A percentile compares a stretch with the other conserved stretches of the same genome.
Evolutionary conservation across 2,797 vertebrate genomes (phyloP).

Genomic region (Eleutherodactylus coqui): DNA sequence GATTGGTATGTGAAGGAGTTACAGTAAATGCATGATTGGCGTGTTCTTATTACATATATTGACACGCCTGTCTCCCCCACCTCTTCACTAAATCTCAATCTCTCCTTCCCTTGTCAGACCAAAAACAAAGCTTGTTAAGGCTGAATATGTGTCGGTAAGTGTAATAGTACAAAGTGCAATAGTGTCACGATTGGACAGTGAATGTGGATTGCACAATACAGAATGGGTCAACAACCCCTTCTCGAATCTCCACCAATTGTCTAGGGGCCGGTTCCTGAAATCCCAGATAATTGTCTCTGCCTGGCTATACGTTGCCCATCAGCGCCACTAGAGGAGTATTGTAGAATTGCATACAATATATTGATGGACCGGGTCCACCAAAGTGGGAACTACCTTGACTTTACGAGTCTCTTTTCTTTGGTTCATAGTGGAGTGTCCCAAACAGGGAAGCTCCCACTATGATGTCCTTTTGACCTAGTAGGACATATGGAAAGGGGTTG

Average conservation of each 20-base stretch:
- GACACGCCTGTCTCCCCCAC: neutral
- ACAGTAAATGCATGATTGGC: neutral
- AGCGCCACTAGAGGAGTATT: neutral
- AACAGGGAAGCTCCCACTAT: neutral
- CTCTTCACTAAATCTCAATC: constrained; percentile 56
- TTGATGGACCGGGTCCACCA: neutral
- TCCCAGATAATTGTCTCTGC: neutral
- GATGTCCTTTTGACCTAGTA: no score
- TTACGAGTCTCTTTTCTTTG: neutral
- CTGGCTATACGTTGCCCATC: neutral
- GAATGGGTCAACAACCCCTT: neutral
- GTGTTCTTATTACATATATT: neutral
- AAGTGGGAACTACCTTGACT: neutral
- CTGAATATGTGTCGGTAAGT: constrained; percentile 63
- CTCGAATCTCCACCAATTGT: neutral
- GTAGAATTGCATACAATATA: neutral
- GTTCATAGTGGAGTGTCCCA: neutral
- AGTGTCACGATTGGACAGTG: constrained; percentile 43
- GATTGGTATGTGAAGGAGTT: neutral
- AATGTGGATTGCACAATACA: no score
- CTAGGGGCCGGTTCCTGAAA: neutral
- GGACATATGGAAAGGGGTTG: no score
- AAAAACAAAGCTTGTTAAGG: constrained; percentile 63
- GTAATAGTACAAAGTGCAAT: constrained; percentile 56
- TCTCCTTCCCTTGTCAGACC: constrained; percentile 63